These are phyloP conservation scores for Anastatus disparis DNA, from an alignment of 1,140 invertebrate genomes.

Conservation along the genomic window DNA sequence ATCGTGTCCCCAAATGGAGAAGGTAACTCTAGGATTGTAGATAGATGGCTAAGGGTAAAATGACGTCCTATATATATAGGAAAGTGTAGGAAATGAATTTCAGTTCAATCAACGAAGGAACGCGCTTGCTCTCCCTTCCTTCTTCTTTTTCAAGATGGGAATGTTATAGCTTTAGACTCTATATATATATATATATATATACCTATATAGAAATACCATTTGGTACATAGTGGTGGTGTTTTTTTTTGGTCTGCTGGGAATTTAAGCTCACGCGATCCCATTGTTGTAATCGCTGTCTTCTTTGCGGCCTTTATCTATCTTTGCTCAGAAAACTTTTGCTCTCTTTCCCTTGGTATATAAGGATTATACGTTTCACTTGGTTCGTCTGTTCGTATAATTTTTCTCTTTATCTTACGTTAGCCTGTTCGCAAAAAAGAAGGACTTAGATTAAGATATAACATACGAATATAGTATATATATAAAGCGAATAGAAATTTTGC, in stretches of 20 bases:
- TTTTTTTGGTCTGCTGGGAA: constrained; percentile 12
- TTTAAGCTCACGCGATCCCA: constrained; percentile 42
- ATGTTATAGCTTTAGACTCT: background rate
- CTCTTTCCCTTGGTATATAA: background rate
- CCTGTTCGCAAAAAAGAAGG: background rate
- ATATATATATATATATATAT: background rate
- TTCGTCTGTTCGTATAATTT: constrained; percentile 23
- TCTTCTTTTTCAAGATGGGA: background rate
- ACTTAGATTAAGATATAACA: background rate
- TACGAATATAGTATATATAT: background rate
- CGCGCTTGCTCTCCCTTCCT: background rate
- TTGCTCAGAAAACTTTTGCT: background rate
- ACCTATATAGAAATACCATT: too few species aligned
- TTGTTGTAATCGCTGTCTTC: constrained; percentile 47
- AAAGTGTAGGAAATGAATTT: constrained; percentile 45
- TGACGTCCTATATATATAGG: background rate
- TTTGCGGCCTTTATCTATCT: constrained; percentile 30
- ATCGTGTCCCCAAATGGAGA: background rate
- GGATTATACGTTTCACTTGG: constrained; percentile 33
- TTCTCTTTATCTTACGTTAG: background rate
- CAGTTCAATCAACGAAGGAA: constrained; percentile 20
- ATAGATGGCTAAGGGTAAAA: background rate
- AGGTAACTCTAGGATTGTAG: background rate
- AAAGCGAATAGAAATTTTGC: constrained; percentile 34
- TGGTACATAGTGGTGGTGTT: background rate